phyloP scores from a whole-genome alignment of 2,797 vertebrate species.

The Dicrostonyx torquatus region DNA sequence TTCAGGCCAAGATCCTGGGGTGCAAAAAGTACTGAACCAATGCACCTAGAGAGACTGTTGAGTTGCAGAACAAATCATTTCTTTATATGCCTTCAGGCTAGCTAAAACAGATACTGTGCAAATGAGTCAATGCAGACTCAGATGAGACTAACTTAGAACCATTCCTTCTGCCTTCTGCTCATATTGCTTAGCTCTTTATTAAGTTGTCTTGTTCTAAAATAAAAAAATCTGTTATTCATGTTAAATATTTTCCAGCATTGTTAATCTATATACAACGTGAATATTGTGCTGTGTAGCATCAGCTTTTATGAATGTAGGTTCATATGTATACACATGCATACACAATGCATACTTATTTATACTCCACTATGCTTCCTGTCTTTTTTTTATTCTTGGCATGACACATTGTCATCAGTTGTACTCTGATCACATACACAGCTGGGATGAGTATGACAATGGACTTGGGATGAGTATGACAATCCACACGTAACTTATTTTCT shows the following conservation, averaged over 20 bases:
- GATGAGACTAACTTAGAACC: neutral
- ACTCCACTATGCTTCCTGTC: neutral
- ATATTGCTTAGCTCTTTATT: neutral
- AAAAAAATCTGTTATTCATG: conserved; percentile 1
- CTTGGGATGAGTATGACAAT: neutral
- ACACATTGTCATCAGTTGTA: neutral
- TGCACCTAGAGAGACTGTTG: neutral
- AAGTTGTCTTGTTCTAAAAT: conserved; percentile 9
- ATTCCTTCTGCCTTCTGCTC: neutral
- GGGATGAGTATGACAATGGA: neutral
- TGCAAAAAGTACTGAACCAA: neutral
- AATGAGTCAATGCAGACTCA: conserved; percentile 6
- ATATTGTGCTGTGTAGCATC: neutral
- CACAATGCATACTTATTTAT: neutral
- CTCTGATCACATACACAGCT: neutral
- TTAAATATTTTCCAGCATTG: conserved; percentile 18
- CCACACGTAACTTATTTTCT: neutral
- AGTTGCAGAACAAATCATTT: neutral
- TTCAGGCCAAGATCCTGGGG: neutral
- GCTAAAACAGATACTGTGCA: neutral
- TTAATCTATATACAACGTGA: neutral
- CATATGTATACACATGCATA: rapidly evolving
- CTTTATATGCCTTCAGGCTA: neutral
- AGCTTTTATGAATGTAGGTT: neutral
- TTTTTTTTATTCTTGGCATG: neutral